Conservation (phyloP, 2,797 vertebrate species). For the Varecia variegata region DNA sequence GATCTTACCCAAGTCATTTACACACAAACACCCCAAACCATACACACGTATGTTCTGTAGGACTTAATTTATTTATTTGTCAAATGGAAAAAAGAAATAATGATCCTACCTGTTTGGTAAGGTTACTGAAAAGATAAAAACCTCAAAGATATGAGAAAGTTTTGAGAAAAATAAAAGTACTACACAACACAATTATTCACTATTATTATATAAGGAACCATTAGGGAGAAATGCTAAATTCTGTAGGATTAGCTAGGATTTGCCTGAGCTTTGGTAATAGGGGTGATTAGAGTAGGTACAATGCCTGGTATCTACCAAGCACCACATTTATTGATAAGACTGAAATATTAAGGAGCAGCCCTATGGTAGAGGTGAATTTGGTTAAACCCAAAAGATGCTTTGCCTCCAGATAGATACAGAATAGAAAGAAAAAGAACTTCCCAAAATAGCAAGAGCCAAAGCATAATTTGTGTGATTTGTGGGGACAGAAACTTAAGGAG, state of each 20-base stretch:
- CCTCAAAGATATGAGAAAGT: background rate
- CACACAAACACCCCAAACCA: background rate
- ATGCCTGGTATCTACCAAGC: background rate
- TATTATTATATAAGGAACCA: background rate
- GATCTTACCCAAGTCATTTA: background rate
- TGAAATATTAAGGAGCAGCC: background rate
- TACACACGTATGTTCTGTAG: background rate
- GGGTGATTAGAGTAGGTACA: background rate
- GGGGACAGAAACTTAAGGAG: background rate
- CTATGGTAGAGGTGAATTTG: background rate
- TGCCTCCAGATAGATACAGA: background rate
- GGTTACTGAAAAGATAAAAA: background rate
- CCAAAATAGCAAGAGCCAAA: background rate
- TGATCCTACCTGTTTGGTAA: background rate
- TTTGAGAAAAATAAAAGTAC: conserved; percentile 28
- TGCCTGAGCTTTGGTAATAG: background rate
- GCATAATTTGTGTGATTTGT: background rate
- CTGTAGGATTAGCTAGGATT: background rate
- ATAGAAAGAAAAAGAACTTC: background rate
- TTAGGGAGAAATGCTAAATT: background rate
- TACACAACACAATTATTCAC: background rate
- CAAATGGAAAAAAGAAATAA: background rate
- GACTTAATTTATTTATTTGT: background rate
- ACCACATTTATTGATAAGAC: background rate
- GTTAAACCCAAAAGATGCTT: background rate